Conservation (phyloP, 2,888 invertebrate genomes). For the Acanthosepion pharaonis region DNA sequence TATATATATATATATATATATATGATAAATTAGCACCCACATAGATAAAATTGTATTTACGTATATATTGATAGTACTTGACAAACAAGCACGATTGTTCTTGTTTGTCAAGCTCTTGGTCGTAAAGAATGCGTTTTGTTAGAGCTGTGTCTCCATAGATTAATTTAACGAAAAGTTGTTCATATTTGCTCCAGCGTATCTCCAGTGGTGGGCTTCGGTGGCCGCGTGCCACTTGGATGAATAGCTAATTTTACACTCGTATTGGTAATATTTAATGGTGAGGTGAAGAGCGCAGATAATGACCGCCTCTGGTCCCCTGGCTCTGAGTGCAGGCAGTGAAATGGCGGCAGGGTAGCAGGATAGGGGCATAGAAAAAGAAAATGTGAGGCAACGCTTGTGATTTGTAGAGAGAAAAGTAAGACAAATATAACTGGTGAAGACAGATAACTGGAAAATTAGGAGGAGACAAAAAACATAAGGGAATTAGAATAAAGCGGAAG, state of each 20-base stretch:
- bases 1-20: no score
- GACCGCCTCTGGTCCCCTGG: background rate
- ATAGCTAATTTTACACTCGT: conserved; percentile 13
- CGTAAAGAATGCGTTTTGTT: background rate
- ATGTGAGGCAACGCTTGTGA: background rate
- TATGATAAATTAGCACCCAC: no score
- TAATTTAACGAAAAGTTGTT: background rate
- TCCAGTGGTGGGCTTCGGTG: conserved; percentile 17
- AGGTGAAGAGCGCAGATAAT: background rate
- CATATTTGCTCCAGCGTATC: background rate
- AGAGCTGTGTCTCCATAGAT: background rate
- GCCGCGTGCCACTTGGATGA: conserved; percentile 33
- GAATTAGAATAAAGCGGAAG: background rate
- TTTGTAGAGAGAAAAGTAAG: background rate
- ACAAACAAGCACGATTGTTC: no score
- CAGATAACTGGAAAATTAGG: conserved; percentile 6
- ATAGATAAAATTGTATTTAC: no score
- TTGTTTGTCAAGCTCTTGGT: no score
- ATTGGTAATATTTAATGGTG: conserved; percentile 23
- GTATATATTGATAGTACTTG: no score
- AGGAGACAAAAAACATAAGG: background rate
- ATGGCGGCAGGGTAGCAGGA: background rate
- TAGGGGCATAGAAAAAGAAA: background rate
- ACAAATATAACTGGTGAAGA: background rate
- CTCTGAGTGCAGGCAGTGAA: background rate